A percentile compares a stretch with the other conserved stretches of the same genome.
phyloP scores from a whole-genome alignment of 1,140 invertebrate genomes.

The Aphaenogaster rudis region DNA sequence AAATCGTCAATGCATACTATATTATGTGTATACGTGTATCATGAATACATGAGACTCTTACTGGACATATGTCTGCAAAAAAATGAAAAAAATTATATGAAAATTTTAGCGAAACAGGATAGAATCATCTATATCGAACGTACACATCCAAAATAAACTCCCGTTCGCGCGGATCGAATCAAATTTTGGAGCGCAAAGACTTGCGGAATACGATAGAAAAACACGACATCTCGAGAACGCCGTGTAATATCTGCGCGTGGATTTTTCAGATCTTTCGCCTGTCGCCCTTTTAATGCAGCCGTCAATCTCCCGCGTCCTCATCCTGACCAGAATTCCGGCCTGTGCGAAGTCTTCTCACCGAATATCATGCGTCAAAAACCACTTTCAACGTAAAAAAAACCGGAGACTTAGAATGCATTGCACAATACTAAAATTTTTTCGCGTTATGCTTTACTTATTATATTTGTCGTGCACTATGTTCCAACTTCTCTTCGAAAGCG shows the following conservation, averaged over 20 bases:
- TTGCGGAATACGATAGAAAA: conserved; percentile 26
- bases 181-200: conserved; percentile 41
- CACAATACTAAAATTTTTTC: neutral
- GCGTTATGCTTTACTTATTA: neutral
- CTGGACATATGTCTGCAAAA: neutral
- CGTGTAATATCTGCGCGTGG: conserved; percentile 62
- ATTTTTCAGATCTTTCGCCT: conserved; percentile 56
- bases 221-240: conserved; percentile 62
- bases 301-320: conserved; percentile 63
- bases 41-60: neutral
- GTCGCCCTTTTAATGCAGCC: conserved; percentile 70
- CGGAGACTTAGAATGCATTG: neutral
- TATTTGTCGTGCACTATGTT: neutral
- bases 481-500: neutral
- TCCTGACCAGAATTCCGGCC: conserved; percentile 56
- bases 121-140: neutral
- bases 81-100: neutral
- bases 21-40: neutral
- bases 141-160: conserved; percentile 6
- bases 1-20: neutral
- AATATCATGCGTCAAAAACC: conserved; percentile 45
- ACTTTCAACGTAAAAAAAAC: conserved; percentile 13
- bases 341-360: neutral
- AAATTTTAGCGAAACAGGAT: neutral
- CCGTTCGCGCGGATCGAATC: conserved; percentile 19